Evolutionary conservation across 2,888 invertebrate species (phyloP).

Genomic region (Elmis aenea): DNA sequence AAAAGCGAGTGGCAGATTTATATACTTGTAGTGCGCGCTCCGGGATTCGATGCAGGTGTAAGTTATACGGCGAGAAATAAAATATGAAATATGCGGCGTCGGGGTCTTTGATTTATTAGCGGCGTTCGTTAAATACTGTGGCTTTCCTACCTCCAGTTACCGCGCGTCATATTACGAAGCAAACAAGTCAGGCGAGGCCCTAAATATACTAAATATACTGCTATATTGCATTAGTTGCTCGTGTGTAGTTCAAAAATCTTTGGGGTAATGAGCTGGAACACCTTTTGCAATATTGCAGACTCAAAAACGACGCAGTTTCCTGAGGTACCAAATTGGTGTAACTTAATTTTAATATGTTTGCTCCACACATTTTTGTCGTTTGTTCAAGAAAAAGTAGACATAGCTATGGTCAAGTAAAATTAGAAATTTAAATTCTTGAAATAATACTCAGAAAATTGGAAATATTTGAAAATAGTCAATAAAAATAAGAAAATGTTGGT

Average conservation of each 20-base stretch:
- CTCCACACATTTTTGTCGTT: too few species aligned
- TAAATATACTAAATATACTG: constrained; percentile 8
- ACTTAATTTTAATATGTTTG: too few species aligned
- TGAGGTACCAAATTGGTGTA: too few species aligned
- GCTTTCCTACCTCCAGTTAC: constrained; percentile 21
- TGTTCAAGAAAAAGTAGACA: too few species aligned
- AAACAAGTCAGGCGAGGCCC: constrained; percentile 12
- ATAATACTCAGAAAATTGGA: too few species aligned
- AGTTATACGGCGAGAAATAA: constrained; percentile 42
- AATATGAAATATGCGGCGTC: constrained; percentile 45
- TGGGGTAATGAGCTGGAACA: neutral
- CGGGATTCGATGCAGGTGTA: constrained; percentile 40
- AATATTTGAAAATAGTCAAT: too few species aligned
- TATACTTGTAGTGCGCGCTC: constrained; percentile 22
- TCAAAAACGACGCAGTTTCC: too few species aligned
- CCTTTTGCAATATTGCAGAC: too few species aligned
- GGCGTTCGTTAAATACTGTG: constrained; percentile 41
- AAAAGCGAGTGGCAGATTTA: constrained; percentile 31
- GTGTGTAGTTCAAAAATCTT: neutral
- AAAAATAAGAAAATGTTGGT: too few species aligned
- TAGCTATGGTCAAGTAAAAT: too few species aligned
- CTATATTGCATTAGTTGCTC: constrained; percentile 10
- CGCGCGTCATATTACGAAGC: constrained; percentile 17
- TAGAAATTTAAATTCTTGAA: too few species aligned
- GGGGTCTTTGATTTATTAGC: constrained; percentile 45